These are phyloP conservation scores for Poecilia latipinna DNA, from an alignment of 2,113 vertebrate species.

Conservation along the genomic window DNA sequence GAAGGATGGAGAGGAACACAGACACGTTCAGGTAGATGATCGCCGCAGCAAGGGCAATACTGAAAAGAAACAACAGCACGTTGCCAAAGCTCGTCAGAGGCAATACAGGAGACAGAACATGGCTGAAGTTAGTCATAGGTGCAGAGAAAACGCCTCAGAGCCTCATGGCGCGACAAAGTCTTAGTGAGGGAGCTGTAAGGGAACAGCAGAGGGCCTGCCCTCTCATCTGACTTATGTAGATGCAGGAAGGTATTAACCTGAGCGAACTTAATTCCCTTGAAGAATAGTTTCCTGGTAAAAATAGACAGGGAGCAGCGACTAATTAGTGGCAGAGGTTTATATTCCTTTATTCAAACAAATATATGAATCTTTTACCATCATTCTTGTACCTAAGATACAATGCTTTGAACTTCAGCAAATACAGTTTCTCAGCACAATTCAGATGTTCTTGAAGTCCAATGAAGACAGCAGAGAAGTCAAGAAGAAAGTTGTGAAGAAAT, in stretches of 20 bases:
- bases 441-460: no score
- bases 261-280: neutral
- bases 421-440: no score
- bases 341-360: neutral
- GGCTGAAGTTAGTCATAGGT: slow-evolving; percentile 64
- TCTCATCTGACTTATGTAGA: slow-evolving; percentile 21
- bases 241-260: neutral
- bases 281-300: neutral
- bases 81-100: slow-evolving; percentile 76
- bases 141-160: slow-evolving; percentile 7
- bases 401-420: no score
- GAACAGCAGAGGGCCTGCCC: neutral
- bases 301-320: neutral
- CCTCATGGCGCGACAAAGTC: neutral
- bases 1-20: slow-evolving; percentile 72
- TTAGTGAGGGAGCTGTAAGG: neutral
- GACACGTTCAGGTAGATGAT: slow-evolving; percentile 78
- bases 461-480: no score
- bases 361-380: no score
- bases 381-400: no score
- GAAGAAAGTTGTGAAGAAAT: no score
- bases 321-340: neutral
- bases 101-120: slow-evolving; percentile 52
- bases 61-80: slow-evolving; percentile 77
- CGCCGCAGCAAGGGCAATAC: slow-evolving; percentile 57